Conservation (phyloP, 2,888 invertebrate species). For the Dynastes hyllus region DNA sequence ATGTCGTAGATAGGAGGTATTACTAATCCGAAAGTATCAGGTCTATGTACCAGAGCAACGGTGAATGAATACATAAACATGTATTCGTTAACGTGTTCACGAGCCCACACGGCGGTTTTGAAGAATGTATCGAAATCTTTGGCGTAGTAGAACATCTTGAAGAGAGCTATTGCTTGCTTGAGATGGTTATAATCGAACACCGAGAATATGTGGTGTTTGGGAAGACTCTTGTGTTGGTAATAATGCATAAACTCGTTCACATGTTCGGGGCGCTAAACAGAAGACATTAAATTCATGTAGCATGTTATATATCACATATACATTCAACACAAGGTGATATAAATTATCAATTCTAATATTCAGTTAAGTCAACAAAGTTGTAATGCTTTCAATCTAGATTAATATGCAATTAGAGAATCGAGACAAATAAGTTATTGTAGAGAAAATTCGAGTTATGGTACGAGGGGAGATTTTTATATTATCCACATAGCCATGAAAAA, state of each 20-base stretch:
- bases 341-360: no score
- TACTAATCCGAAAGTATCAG: constrained; percentile 77
- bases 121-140: constrained; percentile 82
- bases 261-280: constrained; percentile 73
- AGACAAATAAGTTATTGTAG: no score
- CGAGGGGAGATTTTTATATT: no score
- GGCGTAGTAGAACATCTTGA: constrained; percentile 80
- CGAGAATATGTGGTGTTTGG: constrained; percentile 77
- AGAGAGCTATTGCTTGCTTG: constrained; percentile 77
- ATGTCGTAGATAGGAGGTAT: constrained; percentile 84
- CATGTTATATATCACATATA: no score
- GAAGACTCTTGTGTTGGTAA: constrained; percentile 75
- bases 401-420: no score
- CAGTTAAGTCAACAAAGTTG: no score
- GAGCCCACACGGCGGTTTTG: constrained; percentile 80
- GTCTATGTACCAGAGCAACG: constrained; percentile 77
- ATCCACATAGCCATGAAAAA: no score
- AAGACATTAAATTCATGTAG: no score
- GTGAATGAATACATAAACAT: constrained; percentile 79
- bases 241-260: constrained; percentile 75
- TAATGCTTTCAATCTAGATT: no score
- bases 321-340: no score
- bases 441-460: no score
- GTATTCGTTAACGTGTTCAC: constrained; percentile 80
- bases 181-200: constrained; percentile 76